phyloP scores from a whole-genome alignment of 1,140 invertebrate species.

The Drosophila nigromelanica region DNA sequence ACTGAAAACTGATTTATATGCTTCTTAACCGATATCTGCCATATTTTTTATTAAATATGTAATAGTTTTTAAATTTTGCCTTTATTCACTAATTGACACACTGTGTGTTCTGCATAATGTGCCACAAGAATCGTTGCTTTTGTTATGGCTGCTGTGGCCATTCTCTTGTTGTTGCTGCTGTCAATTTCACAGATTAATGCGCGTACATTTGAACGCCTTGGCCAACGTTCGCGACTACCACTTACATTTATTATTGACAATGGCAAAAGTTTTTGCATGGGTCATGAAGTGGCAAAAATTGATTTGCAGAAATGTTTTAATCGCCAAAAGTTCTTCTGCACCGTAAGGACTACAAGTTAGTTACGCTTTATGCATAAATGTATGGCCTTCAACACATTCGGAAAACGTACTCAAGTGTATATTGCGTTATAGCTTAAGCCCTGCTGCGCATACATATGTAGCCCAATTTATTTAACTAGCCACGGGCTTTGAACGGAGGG shows the following conservation, averaged over 20 bases:
- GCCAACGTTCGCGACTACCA: constrained; percentile 31
- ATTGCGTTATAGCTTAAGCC: neutral
- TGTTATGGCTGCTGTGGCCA: neutral
- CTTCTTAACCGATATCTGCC: too few relatives aligned
- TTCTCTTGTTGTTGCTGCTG: constrained; percentile 42
- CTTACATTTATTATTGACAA: constrained; percentile 76
- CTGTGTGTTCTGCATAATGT: constrained; percentile 3
- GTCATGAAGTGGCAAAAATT: constrained; percentile 65
- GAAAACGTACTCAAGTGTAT: neutral
- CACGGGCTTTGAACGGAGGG: neutral
- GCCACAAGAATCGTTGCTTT: constrained; percentile 1
- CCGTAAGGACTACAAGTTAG: constrained; percentile 25
- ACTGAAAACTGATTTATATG: too few relatives aligned
- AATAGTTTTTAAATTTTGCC: too few relatives aligned
- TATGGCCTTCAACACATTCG: neutral
- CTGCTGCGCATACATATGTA: constrained; percentile 8
- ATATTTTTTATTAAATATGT: too few relatives aligned
- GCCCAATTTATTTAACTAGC: constrained; percentile 41
- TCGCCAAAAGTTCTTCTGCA: constrained; percentile 37
- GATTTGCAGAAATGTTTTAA: constrained; percentile 64
- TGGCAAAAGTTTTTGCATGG: constrained; percentile 60
- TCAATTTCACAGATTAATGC: constrained; percentile 80
- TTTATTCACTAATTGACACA: neutral
- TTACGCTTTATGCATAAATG: constrained; percentile 15
- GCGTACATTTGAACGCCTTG: constrained; percentile 61